Evolutionary conservation across 2,797 vertebrate genomes (phyloP).

Genomic region (Enteromius radiatus): DNA sequence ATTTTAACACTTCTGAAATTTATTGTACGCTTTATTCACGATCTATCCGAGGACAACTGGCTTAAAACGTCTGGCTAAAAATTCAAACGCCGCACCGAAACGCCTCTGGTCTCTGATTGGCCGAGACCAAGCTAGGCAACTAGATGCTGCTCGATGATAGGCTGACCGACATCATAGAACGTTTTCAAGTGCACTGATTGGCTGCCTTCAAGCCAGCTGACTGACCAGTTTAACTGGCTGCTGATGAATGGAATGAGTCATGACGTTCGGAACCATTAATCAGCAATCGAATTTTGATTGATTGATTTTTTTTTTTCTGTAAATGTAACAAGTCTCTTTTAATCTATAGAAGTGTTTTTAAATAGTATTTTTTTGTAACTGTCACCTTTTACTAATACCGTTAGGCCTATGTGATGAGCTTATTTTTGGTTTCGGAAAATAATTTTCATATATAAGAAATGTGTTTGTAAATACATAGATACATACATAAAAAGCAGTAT

Average conservation of each 20-base stretch:
- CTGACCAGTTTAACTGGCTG: slow-evolving; percentile 18
- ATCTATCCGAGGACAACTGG: background rate
- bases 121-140: background rate
- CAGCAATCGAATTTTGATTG: background rate
- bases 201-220: slow-evolving; percentile 46
- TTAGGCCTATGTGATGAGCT: background rate
- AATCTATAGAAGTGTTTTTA: background rate
- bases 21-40: background rate
- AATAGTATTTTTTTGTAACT: background rate
- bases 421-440: background rate
- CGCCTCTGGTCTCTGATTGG: slow-evolving; percentile 7
- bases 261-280: background rate
- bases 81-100: slow-evolving; percentile 62
- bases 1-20: background rate
- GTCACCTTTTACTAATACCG: background rate
- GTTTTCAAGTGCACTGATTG: slow-evolving; percentile 48
- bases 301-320: background rate
- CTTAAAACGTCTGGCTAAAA: background rate
- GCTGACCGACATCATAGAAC: slow-evolving; percentile 37
- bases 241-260: background rate
- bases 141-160: slow-evolving; percentile 43
- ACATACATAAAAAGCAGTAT: background rate
- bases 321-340: background rate
- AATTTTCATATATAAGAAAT: background rate
- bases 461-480: background rate